Evolutionary conservation across 2,888 invertebrate species (phyloP), one percentile per base, ranked within the genome.

Genomic region (Orchestes rusci): DNA sequence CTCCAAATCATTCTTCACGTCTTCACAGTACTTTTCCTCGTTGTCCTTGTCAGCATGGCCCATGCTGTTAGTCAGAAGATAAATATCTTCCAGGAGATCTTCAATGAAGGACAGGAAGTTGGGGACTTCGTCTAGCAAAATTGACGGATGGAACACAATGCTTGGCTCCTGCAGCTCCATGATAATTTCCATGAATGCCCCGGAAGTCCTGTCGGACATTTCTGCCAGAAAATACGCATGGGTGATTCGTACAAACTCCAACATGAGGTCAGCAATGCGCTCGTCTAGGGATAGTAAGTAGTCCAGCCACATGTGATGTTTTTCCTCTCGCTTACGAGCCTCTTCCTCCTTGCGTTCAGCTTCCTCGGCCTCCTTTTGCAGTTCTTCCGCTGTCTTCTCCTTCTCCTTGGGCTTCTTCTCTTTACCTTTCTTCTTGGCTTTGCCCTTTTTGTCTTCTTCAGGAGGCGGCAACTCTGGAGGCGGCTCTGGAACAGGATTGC

Each of bases 181-280:
- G 35, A 76, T 67, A 2, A 91, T 75, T 68, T 88, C 84, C 67
- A 91, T 81, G 28, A 93, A 75, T 0, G 92, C 85, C 33, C 55
- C 37, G 2, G 58, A 54, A 4, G 34, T 13, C 3, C 15, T 12
- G 27, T 60, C 58, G 0, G 58, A 71, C 52, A 79, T 83, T 62
- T 83, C 80, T 16, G 62, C 68, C 23, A 77, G 68, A 45, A 83
- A 76, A 43, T 79, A 71, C 45, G 72, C 63, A 31, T 82, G 62
- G 57, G 81, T 81, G 15, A 63, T 67, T n/a, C 66, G 63, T 7
- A 73, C 70, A 4, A 75, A 74, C 28, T 50, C 44, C 7, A 53
- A 16, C 18, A 58, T 45, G 5, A 52, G 33, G 3, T 54, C 52
- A 28, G 81, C 73, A 61, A 87, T 39, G 12, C 38, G 43, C 2